These are phyloP conservation scores for Barypeithes pellucidus DNA, from an alignment of 2,888 invertebrate species.

Conservation along the genomic window DNA sequence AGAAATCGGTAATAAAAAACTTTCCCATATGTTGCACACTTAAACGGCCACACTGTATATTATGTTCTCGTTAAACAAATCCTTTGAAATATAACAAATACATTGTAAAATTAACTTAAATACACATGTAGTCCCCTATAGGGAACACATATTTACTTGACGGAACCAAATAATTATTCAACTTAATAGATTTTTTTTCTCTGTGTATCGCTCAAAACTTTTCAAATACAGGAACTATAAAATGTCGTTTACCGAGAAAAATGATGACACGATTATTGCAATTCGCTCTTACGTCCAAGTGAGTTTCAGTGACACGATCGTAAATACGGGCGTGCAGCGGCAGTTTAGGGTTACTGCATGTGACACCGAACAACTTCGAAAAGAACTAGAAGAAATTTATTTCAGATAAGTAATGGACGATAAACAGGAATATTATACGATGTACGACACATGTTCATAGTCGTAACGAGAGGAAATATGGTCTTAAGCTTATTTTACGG, in stretches of 20 bases:
- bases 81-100: too few relatives aligned
- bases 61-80: too few relatives aligned
- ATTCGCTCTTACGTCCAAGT: conserved; percentile 10
- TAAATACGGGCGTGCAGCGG: not conserved
- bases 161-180: too few relatives aligned
- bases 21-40: too few relatives aligned
- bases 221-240: not conserved
- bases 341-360: conserved; percentile 23
- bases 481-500: too few relatives aligned
- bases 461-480: too few relatives aligned
- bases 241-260: conserved; percentile 3
- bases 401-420: conserved; percentile 8
- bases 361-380: conserved; percentile 24
- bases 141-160: too few relatives aligned
- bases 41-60: too few relatives aligned
- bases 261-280: conserved; percentile 10
- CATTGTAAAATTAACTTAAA: too few relatives aligned
- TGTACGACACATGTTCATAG: not conserved
- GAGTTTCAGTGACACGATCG: conserved; percentile 2
- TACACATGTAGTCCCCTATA: too few relatives aligned
- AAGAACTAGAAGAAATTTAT: conserved; percentile 18
- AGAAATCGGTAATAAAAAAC: too few relatives aligned
- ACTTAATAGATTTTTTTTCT: too few relatives aligned
- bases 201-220: not conserved
- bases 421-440: conserved; percentile 17